These are phyloP conservation scores for Varecia variegata DNA, from an alignment of 2,797 vertebrate species.

Conservation along the genomic window DNA sequence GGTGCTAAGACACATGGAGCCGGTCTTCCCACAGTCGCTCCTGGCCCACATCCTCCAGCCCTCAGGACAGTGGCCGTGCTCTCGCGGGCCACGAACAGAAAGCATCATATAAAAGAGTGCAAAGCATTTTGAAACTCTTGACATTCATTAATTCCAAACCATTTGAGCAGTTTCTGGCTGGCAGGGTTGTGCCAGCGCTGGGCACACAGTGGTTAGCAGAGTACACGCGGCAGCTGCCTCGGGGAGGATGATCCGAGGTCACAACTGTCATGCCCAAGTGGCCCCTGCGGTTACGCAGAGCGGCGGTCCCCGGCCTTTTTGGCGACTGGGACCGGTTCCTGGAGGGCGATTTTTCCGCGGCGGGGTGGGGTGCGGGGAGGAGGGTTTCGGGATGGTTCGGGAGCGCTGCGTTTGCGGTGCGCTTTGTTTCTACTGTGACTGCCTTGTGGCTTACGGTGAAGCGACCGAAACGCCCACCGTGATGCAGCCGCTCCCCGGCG, in stretches of 20 bases:
- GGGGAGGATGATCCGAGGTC: too few relatives aligned
- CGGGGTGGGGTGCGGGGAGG: too few relatives aligned
- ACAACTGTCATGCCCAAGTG: background rate
- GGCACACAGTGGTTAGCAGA: background rate
- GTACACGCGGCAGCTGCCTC: too few relatives aligned
- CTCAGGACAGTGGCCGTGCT: background rate
- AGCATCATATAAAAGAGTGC: background rate
- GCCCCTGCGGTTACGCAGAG: too few relatives aligned
- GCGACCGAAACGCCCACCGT: fast-evolving
- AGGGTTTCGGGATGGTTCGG: too few relatives aligned
- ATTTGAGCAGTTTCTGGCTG: background rate
- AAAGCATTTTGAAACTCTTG: background rate
- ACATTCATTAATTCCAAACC: background rate
- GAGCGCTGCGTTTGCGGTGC: too few relatives aligned
- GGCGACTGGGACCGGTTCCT: too few relatives aligned
- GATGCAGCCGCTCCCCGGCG: too few relatives aligned
- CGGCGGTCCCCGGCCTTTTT: too few relatives aligned
- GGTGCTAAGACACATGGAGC: background rate
- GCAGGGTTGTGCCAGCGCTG: background rate
- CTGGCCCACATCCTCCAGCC: background rate
- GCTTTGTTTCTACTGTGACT: too few relatives aligned
- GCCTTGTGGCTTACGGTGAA: fast-evolving
- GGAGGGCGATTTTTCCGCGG: too few relatives aligned
- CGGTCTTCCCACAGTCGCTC: background rate
- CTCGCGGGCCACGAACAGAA: background rate